Conservation (phyloP, 2,113 vertebrate species). For the Caracal caracal region DNA sequence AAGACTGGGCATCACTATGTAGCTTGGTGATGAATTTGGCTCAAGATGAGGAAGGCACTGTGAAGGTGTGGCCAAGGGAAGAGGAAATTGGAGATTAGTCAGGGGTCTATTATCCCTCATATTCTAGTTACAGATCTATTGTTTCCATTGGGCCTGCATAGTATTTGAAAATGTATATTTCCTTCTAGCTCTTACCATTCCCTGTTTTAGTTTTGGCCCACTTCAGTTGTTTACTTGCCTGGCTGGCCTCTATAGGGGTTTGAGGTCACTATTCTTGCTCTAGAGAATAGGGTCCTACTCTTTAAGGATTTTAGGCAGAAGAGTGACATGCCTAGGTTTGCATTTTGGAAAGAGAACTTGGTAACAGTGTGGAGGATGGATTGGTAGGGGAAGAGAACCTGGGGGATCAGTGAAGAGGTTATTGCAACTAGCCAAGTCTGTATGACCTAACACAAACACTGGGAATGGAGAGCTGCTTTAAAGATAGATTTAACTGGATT, state of each 20-base stretch:
- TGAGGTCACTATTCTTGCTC: background rate
- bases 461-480: background rate
- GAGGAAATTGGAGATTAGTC: background rate
- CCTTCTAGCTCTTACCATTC: background rate
- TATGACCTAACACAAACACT: background rate
- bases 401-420: background rate
- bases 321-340: background rate
- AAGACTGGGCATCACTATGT: background rate
- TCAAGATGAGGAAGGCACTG: background rate
- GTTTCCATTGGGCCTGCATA: background rate
- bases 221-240: background rate
- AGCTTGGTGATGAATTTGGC: background rate
- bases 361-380: background rate
- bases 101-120: background rate
- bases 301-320: background rate
- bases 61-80: background rate
- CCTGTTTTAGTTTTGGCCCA: background rate
- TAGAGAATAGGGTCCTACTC: background rate
- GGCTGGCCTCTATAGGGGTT: background rate
- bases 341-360: background rate
- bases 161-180: background rate
- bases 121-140: background rate
- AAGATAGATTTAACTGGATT: background rate
- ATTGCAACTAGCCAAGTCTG: background rate
- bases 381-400: background rate